These are phyloP conservation scores for Cavia aperea DNA, from an alignment of 2,113 vertebrate genomes.

Conservation along the genomic window DNA sequence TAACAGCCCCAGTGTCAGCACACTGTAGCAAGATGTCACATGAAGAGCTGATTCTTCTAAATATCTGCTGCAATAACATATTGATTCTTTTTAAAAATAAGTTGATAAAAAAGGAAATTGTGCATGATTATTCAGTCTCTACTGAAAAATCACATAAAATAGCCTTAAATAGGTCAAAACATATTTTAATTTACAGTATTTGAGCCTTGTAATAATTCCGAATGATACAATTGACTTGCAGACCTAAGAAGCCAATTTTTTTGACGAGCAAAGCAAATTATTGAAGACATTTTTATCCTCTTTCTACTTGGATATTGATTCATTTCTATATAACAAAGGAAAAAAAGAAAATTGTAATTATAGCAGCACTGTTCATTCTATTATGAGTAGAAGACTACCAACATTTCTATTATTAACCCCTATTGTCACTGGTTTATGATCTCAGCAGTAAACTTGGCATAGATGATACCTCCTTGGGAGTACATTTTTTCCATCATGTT, in stretches of 20 bases:
- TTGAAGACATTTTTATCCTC: conserved; percentile 71
- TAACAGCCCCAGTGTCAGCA: conserved; percentile 66
- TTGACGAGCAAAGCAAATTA: conserved; percentile 66
- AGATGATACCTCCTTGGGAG: conserved; percentile 59
- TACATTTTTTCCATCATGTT: conserved; percentile 54
- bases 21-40: conserved; percentile 69
- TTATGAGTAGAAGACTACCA: conserved; percentile 62
- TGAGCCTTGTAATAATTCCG: conserved; percentile 69
- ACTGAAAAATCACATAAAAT: conserved; percentile 69
- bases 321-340: conserved; percentile 68
- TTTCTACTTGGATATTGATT: conserved; percentile 74
- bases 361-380: conserved; percentile 59
- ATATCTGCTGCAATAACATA: conserved; percentile 72
- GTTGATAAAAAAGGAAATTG: conserved; percentile 72
- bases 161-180: conserved; percentile 52
- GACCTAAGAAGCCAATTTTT: conserved; percentile 66
- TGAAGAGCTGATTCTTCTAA: conserved; percentile 68
- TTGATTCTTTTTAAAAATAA: conserved; percentile 87
- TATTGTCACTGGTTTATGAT: conserved; percentile 71
- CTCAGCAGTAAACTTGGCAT: conserved; percentile 64
- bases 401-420: conserved; percentile 69
- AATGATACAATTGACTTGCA: conserved; percentile 69
- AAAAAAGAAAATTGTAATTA: conserved; percentile 76
- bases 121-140: conserved; percentile 69
- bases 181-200: conserved; percentile 73